Evolutionary conservation across 1,140 invertebrate genomes (phyloP), one percentile per base, ranked within the genome.

Genomic region (Dinothrombium tinctorium): DNA sequence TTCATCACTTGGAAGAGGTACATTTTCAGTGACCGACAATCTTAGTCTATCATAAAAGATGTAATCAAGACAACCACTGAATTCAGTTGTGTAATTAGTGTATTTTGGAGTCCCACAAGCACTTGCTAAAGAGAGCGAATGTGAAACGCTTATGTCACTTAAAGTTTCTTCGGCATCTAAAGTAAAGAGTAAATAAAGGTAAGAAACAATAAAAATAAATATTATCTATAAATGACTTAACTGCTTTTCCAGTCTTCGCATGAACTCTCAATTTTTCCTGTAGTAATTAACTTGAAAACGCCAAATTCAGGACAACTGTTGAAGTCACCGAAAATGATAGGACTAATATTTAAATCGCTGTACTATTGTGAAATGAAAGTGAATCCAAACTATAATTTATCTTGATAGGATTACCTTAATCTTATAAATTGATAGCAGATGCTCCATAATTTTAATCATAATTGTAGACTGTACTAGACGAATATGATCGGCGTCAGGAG

Each of bases 1-100:
- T 49, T 81, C 73, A 39, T 72, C 61, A 21, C 63, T 68, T 0
- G 81, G 80, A 45, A 84, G 62, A 3, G 82, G 81, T 41, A 90
- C 60, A 2, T 76, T 64, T 5, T 37, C 35, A 14, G 12, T 3
- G 9, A 49, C 43, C 24, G 40, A 8, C 2, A 53, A 40, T 25
- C 17, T 8, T 9, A 21, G 24, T 23, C 21, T 46, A 20, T 53
- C 52, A 35, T 45, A 47, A 46, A 69, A 55, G 78, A 94, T 89
- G 50, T 90, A 92, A 61, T 95, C 87, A 12, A 95, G 59, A 54
- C 81, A 87, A 33, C 72, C 83, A 32, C 71, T 66, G 62, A 90
- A 92, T 1, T 68, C 67, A 1, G 58, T 60, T 0, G 80, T 83
- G 49, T 70, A 90, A 56, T 90, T 90, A 5, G 87, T 92, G 52